Evolutionary conservation across 2,888 invertebrate genomes (phyloP).

Genomic region (Ellobium chinense): DNA sequence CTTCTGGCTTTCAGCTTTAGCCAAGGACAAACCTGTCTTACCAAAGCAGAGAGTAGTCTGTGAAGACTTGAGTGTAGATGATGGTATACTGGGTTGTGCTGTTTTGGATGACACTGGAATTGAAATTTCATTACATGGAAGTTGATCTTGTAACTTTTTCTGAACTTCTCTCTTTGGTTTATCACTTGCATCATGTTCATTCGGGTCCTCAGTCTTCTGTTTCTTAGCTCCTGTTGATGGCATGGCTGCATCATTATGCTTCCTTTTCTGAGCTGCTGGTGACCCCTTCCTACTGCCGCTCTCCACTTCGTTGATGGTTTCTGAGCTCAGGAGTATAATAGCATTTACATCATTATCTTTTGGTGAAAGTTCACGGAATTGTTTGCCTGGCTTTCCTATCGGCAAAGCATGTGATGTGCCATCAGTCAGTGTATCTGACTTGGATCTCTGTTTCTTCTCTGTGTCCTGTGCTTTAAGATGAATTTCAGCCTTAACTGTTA

Average conservation of each 20-base stretch:
- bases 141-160: no score
- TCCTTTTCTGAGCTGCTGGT: neutral
- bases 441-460: no score
- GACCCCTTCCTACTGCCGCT: neutral
- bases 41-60: constrained; percentile 32
- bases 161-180: neutral
- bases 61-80: neutral
- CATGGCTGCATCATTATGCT: neutral
- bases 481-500: constrained; percentile 52
- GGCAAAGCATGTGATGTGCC: no score
- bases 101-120: neutral
- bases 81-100: neutral
- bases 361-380: neutral
- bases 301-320: constrained; percentile 29
- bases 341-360: constrained; percentile 24
- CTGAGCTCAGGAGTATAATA: constrained; percentile 44
- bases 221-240: neutral
- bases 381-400: no score
- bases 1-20: neutral
- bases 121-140: no score
- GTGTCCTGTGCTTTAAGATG: no score
- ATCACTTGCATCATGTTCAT: neutral
- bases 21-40: neutral
- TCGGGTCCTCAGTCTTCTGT: neutral
- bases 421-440: no score